These are phyloP conservation scores for Pteropus rufus DNA, from an alignment of 2,797 vertebrate species.

Conservation along the genomic window DNA sequence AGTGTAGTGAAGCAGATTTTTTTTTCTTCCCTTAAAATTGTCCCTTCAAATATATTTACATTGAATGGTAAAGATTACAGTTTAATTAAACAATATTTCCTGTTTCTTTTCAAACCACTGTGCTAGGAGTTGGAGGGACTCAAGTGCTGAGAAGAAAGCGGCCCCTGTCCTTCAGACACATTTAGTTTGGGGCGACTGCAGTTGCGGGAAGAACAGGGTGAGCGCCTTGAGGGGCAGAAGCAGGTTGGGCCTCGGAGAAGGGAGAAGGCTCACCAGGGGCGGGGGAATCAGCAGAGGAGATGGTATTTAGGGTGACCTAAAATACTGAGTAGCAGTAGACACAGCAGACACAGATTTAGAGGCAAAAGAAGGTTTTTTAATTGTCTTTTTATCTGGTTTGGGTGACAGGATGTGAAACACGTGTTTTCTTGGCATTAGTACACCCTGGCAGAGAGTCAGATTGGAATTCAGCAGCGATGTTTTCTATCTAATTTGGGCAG, in stretches of 20 bases:
- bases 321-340: neutral
- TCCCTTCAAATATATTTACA: constrained; percentile 24
- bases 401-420: neutral
- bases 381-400: neutral
- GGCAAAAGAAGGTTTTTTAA: neutral
- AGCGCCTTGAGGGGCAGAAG: neutral
- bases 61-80: neutral
- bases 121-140: neutral
- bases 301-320: neutral
- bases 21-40: constrained; percentile 4
- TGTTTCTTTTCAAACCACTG: constrained; percentile 20
- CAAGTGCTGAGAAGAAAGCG: neutral
- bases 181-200: accelerated
- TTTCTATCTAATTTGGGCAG: neutral
- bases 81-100: constrained; percentile 40
- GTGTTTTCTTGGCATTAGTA: neutral
- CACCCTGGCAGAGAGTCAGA: neutral
- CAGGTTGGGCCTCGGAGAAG: neutral
- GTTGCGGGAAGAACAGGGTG: neutral
- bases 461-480: neutral
- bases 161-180: neutral
- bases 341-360: neutral
- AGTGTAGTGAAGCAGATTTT: neutral
- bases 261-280: neutral
- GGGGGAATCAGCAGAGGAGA: neutral